A percentile compares a stretch with the other conserved stretches of the same genome.
Conservation (phyloP, 2,113 vertebrate species). For the Pontoporia blainvillei region DNA sequence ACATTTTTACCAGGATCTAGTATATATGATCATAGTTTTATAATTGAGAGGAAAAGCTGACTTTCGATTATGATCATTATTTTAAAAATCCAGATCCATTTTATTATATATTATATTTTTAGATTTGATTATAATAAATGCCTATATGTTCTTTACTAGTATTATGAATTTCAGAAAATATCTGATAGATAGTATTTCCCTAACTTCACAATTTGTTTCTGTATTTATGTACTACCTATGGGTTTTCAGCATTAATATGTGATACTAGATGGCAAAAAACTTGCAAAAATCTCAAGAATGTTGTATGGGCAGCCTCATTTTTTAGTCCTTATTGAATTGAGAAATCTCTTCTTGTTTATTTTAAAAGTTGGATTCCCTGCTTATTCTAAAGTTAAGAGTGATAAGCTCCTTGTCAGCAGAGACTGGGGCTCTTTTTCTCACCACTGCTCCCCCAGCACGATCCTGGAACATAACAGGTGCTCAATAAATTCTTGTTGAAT, state of each 20-base stretch:
- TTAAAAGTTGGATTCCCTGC: constrained; percentile 20
- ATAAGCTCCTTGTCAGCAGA: not conserved
- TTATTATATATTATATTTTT: not conserved
- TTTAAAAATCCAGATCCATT: not conserved
- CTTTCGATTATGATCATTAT: constrained; percentile 29
- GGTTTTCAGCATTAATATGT: not conserved
- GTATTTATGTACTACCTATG: not conserved
- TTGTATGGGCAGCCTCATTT: not conserved
- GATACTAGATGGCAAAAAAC: not conserved
- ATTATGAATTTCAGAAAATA: constrained; percentile 21
- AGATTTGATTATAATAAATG: not conserved
- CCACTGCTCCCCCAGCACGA: not conserved
- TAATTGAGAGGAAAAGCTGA: not conserved
- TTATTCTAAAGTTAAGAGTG: constrained; percentile 26
- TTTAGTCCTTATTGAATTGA: not conserved
- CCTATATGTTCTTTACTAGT: not conserved
- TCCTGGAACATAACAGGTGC: not conserved
- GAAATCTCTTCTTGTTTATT: constrained; percentile 18
- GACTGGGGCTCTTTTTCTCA: not conserved
- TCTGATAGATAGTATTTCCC: not conserved
- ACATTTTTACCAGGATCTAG: not conserved
- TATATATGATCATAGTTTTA: constrained; percentile 14
- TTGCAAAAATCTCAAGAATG: not conserved
- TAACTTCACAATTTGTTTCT: constrained; percentile 9
- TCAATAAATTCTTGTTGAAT: not conserved